phyloP scores from a whole-genome alignment of 2,113 vertebrate species.

The Uropsilus gracilis region DNA sequence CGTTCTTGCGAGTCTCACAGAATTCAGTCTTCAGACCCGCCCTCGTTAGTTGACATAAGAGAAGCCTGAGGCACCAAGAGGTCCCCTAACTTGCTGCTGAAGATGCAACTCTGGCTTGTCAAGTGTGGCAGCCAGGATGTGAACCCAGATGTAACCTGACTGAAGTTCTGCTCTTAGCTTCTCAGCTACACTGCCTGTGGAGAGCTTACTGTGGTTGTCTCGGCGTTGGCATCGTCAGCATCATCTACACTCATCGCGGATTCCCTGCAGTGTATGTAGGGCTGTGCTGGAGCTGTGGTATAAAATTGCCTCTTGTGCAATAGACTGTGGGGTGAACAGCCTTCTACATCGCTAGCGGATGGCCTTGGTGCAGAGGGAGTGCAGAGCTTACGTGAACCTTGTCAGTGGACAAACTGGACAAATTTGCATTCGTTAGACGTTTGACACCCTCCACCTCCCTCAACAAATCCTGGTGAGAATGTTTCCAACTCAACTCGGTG shows the following conservation, averaged over 20 bases:
- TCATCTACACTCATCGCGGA: not conserved
- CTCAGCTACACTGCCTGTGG: not conserved
- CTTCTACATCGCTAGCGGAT: conserved; percentile 58
- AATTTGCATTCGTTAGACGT: conserved; percentile 61
- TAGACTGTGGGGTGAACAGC: conserved; percentile 44
- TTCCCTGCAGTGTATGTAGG: not conserved
- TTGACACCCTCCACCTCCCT: not conserved
- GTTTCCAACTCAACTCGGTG: not conserved
- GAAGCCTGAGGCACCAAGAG: not conserved
- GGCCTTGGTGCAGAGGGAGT: conserved; percentile 24
- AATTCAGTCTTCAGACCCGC: conserved; percentile 17
- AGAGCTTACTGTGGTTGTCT: not conserved
- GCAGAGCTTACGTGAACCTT: conserved; percentile 48
- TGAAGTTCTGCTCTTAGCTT: not conserved
- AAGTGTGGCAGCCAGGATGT: conserved; percentile 5
- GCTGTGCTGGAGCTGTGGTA: not conserved
- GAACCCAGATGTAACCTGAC: not conserved
- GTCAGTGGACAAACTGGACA: conserved; percentile 51
- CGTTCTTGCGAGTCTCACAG: conserved; percentile 1
- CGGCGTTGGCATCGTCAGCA: not conserved
- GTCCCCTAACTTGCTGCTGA: not conserved
- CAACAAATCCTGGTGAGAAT: not conserved
- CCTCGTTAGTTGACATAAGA: not conserved
- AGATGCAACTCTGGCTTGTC: not conserved
- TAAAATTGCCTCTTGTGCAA: conserved; percentile 54